Evolutionary conservation across 1,140 invertebrate species (phyloP), one percentile per base, ranked within the genome.

Genomic region (Steinernema khuongi): DNA sequence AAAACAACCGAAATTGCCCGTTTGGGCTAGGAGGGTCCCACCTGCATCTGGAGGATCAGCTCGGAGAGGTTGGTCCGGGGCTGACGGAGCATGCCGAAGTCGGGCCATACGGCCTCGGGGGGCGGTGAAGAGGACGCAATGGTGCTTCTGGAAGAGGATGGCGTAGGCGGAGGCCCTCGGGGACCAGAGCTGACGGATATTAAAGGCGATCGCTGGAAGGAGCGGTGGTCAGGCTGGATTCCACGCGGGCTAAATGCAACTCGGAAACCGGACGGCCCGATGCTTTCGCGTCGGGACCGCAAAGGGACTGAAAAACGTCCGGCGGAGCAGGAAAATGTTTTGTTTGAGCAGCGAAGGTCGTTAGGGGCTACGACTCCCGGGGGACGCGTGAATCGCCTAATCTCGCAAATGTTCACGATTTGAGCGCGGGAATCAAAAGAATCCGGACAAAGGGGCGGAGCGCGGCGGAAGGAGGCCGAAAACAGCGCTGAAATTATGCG

Each of bases 351-450:
- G 50, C 4, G 22, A 26, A 60, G 22, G 50, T 60, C 50, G 50
- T 60, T 60, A 60, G 50, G 22, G 50, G 50, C 7, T 11, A 60
- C 26, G 50, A 60, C 14, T 60, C 50, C 50, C 50, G 22, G 7
- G 11, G 50, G 50, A 4, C 50, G 50, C 50, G 50, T 22, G 22
- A 60, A 60, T 60, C 50, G 22, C 50, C 14, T 60, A 60, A 60
- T 60, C 50, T 22, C 50, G 50, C 50, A 60, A 60, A 60, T 60
- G 11, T 60, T 60, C 50, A 60, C 22, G 22, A 60, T 60, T 60
- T 26, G 50, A n/a, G 50, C 26, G 14, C 26, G 14, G 50, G 26
- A n/a, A n/a, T n/a, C n/a, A n/a, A n/a, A n/a, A n/a, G n/a, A n/a
- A n/a, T n/a, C n/a, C n/a, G n/a, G n/a, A n/a, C n/a, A n/a, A n/a